Base-by-base conservation (phyloP, 2,888 invertebrate genomes). In the Empis stercorea region DNA sequence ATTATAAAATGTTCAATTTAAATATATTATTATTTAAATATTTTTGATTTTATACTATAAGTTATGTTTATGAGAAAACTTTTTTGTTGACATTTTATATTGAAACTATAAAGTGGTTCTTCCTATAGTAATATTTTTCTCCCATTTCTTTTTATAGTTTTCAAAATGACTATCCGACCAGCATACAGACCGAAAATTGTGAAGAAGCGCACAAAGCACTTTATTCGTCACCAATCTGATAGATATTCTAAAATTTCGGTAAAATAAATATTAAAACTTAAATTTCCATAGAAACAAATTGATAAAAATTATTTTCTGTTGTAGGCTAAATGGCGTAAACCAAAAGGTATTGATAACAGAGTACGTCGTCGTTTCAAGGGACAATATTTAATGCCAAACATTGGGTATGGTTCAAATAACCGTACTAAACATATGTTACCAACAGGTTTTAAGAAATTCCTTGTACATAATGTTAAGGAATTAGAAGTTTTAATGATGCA, bases 271-370 rank as follows among this genome's bases (percentile, higher is more conserved):
- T n/a, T n/a, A n/a, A n/a, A 27, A 43, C 44, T 27, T 46, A 34
- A 36, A 17, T 45, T 44, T 43, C 32, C 30, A 9, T 15, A 4
- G 1, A 17, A 11, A 20, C 16, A 13, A 11, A 36, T 9, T 23
- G n/a, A 45, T 51, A 46, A 51, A 41, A 39, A 47, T 50, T 51
- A 49, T 51, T 52, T 45, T 46, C 55, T n/a, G n/a, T 65, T 71
- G 15, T 60, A 91, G 89, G 79, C 87, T 58, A 94, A 89, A 81
- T 99, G 99, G 99, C 85, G 99, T 68, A 99, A 96, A 76, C 99
- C 99, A 16, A 96, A 96, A 76, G 99, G 99, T 92, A 99, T 99
- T 73, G 99, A 99, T 76, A 99, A 99, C 83, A 83, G 97, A 73
- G 97, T 99, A 43, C 84, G 99, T 59, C 85, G 99, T 69, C 83